phyloP scores from a whole-genome alignment of 64 coral and sea anemone genomes.

The Pocillopora verrucosa region DNA sequence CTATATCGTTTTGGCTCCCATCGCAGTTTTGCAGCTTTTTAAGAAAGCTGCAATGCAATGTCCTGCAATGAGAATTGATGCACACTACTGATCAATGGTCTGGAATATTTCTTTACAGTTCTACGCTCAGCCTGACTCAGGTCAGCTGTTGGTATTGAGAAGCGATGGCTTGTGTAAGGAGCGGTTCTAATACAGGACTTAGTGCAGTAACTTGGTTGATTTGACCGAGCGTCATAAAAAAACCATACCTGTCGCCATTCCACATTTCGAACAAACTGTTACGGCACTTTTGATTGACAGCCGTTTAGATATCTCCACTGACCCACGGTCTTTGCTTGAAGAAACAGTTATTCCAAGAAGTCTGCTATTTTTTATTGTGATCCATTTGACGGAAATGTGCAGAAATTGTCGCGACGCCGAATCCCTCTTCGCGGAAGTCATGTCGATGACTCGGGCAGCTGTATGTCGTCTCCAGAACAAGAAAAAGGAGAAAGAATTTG shows the following conservation, averaged over 20 bases:
- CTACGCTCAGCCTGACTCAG: not conserved
- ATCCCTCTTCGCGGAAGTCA: slow-evolving; percentile 80
- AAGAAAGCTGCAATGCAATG: too few species aligned
- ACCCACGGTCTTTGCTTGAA: too few species aligned
- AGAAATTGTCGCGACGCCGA: slow-evolving; percentile 60
- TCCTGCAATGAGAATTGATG: too few species aligned
- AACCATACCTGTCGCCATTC: slow-evolving; percentile 75
- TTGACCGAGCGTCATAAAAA: slow-evolving; percentile 74
- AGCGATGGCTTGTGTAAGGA: slow-evolving; percentile 25
- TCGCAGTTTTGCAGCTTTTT: too few species aligned
- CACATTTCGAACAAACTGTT: slow-evolving; percentile 61
- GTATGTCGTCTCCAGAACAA: not conserved
- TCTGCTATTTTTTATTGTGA: too few species aligned
- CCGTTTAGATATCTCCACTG: slow-evolving; percentile 38
- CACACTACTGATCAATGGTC: too few species aligned
- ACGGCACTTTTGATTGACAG: slow-evolving; percentile 72
- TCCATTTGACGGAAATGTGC: too few species aligned
- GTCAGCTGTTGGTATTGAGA: not conserved
- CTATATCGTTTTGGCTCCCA: too few species aligned
- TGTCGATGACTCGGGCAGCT: slow-evolving; percentile 65
- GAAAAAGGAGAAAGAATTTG: not conserved
- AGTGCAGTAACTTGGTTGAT: slow-evolving; percentile 33
- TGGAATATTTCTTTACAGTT: too few species aligned
- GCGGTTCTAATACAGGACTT: slow-evolving; percentile 11
- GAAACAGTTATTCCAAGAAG: too few species aligned